Conservation (phyloP, 2,113 vertebrate species). For the Macquaria australasica region DNA sequence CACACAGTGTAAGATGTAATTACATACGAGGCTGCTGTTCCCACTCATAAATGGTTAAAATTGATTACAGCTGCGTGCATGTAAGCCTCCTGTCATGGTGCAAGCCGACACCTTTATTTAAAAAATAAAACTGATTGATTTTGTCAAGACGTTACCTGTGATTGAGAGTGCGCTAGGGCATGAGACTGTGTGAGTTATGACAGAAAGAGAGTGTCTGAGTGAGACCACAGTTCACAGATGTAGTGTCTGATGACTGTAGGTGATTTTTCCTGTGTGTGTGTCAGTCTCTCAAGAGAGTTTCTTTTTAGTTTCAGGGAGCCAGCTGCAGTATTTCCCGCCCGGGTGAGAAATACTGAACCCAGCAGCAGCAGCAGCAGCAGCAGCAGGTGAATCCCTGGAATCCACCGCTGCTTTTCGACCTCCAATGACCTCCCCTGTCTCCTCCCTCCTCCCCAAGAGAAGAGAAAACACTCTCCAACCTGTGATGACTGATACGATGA, state of each 20-base stretch:
- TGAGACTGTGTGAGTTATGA: neutral
- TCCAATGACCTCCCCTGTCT: conserved; percentile 23
- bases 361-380: conserved; percentile 37
- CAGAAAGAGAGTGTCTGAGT: neutral
- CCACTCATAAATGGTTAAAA: conserved; percentile 1
- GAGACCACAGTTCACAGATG: neutral
- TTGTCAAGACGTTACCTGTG: neutral
- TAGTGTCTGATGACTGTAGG: neutral
- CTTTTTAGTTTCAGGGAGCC: conserved; percentile 24
- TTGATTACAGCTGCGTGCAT: conserved; percentile 22
- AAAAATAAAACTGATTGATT: neutral
- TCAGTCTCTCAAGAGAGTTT: neutral
- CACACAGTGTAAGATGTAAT: conserved; percentile 11
- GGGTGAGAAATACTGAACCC: conserved; percentile 48
- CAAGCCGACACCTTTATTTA: neutral
- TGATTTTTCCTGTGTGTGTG: neutral
- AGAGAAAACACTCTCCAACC: neutral
- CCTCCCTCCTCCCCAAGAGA: too few relatives aligned
- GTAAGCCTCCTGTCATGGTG: conserved; percentile 2
- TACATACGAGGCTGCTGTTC: conserved; percentile 3
- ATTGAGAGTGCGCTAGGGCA: neutral
- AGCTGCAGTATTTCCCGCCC: conserved; percentile 50
- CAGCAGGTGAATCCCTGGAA: conserved; percentile 36
- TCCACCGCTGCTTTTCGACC: conserved; percentile 15
- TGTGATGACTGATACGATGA: conserved; percentile 6